Base-by-base conservation (phyloP, 2,113 vertebrate species). In the Eonycteris spelaea region DNA sequence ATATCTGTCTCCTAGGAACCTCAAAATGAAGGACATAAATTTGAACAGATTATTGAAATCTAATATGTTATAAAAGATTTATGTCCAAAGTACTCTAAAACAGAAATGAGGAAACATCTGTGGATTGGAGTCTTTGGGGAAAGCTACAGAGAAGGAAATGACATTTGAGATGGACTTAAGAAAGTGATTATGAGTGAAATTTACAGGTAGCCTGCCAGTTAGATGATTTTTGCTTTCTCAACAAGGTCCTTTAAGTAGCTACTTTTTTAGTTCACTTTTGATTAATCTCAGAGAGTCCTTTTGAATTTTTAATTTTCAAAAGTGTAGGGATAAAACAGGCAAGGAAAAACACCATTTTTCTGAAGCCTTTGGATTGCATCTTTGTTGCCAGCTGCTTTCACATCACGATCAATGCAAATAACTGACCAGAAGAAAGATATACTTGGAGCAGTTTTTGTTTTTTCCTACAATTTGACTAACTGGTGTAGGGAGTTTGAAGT, bases 221-320 rank as follows among this genome's bases (percentile, higher is more conserved):
- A n/a, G 63, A 22, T 77, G 43, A 35, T 43, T 78, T 82, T 73
- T 90, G 14, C n/a, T 91, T 84, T 73, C 43, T 78, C n/a, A 86
- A 15, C 24, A 84, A 14, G 19, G 51, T 57, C 67, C 79, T 88
- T 78, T 51, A 75, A 48, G 51, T 91, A 79, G 70, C 48, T 86
- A 15, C 75, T 35, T 92, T 61, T 61, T 70, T 40, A 55, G 61
- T 86, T 89, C 55, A 53, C n/a, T 48, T 68, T 43, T 45, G 14
- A 30, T 71, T 94, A 19, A 74, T 67, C 45, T 82, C 55, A 65
- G 26, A 38, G n/a, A 13, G 5, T 53, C 22, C 30, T 84, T 93
- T 93, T 48, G 68, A 28, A 63, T 35, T 95, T 91, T 88, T 82
- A 65, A 68, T 88, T 94, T 95, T 89, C 26, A 68, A 24, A 78